Evolutionary conservation across 2,888 invertebrate genomes (phyloP), one percentile per base, ranked within the genome.

Genomic region (Spicauda simplicius): DNA sequence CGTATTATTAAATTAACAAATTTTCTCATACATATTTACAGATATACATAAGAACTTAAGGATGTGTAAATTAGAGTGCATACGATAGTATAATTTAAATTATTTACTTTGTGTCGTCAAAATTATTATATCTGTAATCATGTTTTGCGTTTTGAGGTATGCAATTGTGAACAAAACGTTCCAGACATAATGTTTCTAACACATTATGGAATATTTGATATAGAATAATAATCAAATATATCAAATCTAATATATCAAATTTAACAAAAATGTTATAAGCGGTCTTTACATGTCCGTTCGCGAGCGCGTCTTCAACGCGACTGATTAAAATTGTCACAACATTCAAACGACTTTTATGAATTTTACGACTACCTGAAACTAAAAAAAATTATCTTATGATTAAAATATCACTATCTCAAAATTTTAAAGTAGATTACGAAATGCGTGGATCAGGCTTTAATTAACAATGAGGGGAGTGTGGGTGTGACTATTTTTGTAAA

Each of bases 391-490:
- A 10, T 1, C 8, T 33, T 6, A 10, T 5, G 7, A 33, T 33
- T 6, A n/a, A 53, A 25, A 70, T 57, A 62, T 64, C 61, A 71
- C 12, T 61, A 53, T 74, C 72, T 79, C 75, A 75, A 74, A 72
- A 74, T 69, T 73, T 70, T 4, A 74, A 70, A 69, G 64, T 57
- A 72, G 72, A 74, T 71, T 74, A 72, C 71, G 75, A 82, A 80
- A 72, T 85, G 88, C 88, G 79, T 84, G 89, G 89, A 86, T 82
- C 81, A 77, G 87, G 89, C 89, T 90, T 90, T 90, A 90, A 88
- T 84, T 84, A 80, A 71, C 64, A 53, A 14, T 18, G 18, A 33
- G 20, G 37, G 20, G 18, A 16, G 14, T 41, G 33, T 33, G 10
- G 33, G 37, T 56, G 5, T 25, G 20, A 25, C 45, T 63, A 63